phyloP scores from a whole-genome alignment of 1,140 invertebrate genomes.

The Lepidurus arcticus region DNA sequence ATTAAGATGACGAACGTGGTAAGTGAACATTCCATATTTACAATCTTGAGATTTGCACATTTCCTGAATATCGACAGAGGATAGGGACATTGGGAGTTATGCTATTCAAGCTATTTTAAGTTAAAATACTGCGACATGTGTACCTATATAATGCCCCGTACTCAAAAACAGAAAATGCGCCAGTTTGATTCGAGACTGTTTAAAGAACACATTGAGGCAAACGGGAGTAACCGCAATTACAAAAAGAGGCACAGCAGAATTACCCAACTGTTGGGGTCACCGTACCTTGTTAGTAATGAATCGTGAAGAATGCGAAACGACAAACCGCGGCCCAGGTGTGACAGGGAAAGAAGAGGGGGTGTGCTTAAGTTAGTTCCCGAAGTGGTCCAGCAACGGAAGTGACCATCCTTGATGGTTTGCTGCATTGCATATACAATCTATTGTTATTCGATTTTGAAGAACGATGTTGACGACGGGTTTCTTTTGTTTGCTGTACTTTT shows the following conservation, averaged over 20 bases:
- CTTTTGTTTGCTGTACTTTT: background rate
- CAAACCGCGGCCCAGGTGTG: background rate
- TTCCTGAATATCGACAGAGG: background rate
- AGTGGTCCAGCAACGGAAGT: background rate
- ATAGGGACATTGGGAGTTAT: constrained; percentile 13
- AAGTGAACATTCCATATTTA: background rate
- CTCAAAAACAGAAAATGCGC: background rate
- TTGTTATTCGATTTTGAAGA: background rate
- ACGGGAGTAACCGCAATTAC: too few species aligned
- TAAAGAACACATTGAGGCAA: background rate
- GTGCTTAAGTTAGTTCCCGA: background rate
- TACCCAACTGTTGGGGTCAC: background rate
- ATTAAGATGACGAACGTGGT: constrained; percentile 7
- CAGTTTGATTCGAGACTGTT: background rate
- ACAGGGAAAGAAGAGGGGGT: background rate
- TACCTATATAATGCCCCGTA: too few species aligned
- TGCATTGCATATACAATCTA: constrained; percentile 4
- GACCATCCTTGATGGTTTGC: constrained; percentile 10
- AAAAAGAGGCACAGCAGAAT: background rate
- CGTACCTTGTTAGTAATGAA: background rate
- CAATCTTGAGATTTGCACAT: background rate
- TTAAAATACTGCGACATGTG: too few species aligned
- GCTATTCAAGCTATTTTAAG: background rate
- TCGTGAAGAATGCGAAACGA: background rate
- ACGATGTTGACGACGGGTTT: background rate